Evolutionary conservation across 2,797 vertebrate species (phyloP).

Genomic region (Lycodopsis pacificus): DNA sequence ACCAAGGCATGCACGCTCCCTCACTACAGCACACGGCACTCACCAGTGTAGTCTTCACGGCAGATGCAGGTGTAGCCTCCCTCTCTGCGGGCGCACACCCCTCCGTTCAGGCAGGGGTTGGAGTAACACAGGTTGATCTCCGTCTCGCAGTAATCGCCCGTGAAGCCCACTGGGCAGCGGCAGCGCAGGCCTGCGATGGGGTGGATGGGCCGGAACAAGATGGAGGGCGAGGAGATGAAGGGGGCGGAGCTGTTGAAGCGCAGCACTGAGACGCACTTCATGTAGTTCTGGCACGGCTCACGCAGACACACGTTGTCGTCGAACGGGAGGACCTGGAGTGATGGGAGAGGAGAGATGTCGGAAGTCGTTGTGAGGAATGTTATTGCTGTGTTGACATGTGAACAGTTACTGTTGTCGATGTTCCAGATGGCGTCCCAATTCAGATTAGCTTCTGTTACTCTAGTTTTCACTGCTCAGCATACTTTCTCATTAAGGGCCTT

Average conservation of each 20-base stretch:
- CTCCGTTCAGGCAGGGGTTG: conserved; percentile 94
- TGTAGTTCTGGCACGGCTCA: conserved; percentile 99
- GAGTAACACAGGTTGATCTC: conserved; percentile 99
- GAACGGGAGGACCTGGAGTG: conserved; percentile 90
- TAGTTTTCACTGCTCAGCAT: neutral
- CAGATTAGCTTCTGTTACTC: neutral
- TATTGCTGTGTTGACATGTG: neutral
- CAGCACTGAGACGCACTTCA: conserved; percentile 98
- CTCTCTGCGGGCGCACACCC: conserved; percentile 92
- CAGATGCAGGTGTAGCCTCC: conserved; percentile 97
- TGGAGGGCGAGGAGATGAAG: conserved; percentile 94
- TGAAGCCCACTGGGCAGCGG: conserved; percentile 96
- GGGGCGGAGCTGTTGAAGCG: conserved; percentile 97
- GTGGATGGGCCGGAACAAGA: conserved; percentile 96
- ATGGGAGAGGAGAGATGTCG: neutral
- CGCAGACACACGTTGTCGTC: conserved; percentile 98
- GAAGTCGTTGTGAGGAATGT: neutral
- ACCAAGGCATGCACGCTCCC: neutral
- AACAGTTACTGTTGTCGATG: neutral
- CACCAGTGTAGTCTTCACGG: conserved; percentile 93
- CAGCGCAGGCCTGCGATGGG: conserved; percentile 95
- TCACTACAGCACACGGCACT: conserved; percentile 31
- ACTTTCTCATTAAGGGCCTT: neutral
- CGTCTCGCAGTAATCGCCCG: conserved; percentile 96
- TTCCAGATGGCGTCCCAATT: neutral